Conservation (phyloP, 2,797 vertebrate species). For the Diceros bicornis region DNA sequence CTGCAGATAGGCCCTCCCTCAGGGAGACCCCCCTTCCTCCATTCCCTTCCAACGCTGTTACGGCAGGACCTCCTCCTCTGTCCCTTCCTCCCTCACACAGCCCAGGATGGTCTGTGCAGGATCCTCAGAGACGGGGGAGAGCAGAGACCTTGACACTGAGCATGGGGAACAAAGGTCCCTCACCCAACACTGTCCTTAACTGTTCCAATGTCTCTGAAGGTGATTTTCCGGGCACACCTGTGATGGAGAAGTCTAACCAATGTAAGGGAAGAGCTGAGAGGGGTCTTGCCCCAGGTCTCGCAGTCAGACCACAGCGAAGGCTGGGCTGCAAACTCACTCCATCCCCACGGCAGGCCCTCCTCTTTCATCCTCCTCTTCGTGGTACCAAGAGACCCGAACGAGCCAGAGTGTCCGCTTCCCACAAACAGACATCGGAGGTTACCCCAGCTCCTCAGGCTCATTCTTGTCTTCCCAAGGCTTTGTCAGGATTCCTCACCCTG, state of each 20-base stretch:
- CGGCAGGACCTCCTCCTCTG: too few relatives aligned
- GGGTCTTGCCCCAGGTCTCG: neutral
- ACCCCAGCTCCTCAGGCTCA: neutral
- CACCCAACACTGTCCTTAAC: neutral
- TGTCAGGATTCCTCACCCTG: neutral
- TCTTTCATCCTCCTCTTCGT: neutral
- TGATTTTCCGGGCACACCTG: neutral
- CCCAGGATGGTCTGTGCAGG: neutral
- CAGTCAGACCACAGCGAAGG: neutral
- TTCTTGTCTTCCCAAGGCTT: neutral
- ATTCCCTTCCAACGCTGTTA: neutral
- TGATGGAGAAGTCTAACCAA: neutral
- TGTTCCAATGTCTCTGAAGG: neutral
- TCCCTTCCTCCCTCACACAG: neutral
- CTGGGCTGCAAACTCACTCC: neutral
- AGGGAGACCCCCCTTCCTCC: neutral
- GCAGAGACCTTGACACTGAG: neutral
- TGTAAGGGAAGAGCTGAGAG: neutral
- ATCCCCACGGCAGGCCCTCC: accelerated
- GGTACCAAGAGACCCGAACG: neutral
- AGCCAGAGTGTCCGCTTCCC: neutral
- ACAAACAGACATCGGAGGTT: neutral
- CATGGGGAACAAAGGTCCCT: neutral
- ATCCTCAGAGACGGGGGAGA: neutral
- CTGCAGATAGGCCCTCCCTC: neutral